These are phyloP conservation scores for Neodon shergylaensis DNA, from an alignment of 2,113 vertebrate species.

Conservation along the genomic window DNA sequence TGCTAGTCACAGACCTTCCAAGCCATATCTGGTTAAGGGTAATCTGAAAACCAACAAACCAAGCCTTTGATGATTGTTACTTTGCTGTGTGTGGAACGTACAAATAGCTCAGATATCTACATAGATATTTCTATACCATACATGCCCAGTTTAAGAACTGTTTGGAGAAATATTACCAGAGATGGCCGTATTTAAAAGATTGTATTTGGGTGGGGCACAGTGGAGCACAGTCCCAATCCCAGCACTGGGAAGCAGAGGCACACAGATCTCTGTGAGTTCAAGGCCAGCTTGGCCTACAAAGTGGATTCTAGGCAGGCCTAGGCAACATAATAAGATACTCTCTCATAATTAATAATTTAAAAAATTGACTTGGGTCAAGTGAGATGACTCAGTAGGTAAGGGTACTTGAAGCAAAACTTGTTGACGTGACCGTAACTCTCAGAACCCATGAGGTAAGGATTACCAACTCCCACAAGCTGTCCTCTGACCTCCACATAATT, in stretches of 20 bases:
- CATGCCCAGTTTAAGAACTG: constrained; percentile 3
- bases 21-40: neutral
- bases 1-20: neutral
- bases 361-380: neutral
- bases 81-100: constrained; percentile 34
- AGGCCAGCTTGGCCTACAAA: neutral
- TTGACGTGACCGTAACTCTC: neutral
- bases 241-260: neutral
- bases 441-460: neutral
- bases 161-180: neutral
- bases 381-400: neutral
- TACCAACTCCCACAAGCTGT: neutral
- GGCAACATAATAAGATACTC: neutral
- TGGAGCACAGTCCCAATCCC: no score
- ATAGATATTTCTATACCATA: neutral
- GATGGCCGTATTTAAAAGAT: neutral
- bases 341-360: neutral
- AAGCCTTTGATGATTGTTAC: constrained; percentile 1
- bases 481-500: neutral
- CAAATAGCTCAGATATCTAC: constrained; percentile 40
- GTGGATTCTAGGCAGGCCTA: neutral
- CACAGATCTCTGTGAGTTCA: neutral
- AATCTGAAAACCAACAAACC: neutral
- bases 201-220: neutral
- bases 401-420: neutral